Conservation (phyloP, 2,113 vertebrate species). For the Eubucco bourcierii region DNA sequence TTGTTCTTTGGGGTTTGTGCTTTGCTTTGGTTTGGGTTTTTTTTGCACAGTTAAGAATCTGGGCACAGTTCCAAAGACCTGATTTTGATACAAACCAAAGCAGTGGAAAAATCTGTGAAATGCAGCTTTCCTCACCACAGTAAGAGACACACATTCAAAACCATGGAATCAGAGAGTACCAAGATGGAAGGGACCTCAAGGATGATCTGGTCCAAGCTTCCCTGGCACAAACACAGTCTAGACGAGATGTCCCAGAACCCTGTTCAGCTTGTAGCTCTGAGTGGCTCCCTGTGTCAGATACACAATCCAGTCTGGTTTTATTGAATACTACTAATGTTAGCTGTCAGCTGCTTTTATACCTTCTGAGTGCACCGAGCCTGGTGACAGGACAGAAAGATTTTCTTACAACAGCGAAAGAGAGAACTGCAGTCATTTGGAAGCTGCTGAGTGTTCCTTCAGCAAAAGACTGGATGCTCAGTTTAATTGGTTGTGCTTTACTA, state of each 20-base stretch:
- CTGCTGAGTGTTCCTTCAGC: slow-evolving; percentile 63
- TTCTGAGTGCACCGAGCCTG: slow-evolving; percentile 25
- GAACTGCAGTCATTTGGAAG: slow-evolving; percentile 61
- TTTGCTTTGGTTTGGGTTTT: not conserved
- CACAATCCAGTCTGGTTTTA: not conserved
- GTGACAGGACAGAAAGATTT: slow-evolving; percentile 69
- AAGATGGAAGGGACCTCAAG: not conserved
- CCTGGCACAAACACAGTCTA: not conserved
- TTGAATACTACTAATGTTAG: slow-evolving; percentile 4
- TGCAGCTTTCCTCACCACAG: not conserved
- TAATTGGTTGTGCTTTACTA: slow-evolving; percentile 76
- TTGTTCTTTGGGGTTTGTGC: too few species aligned
- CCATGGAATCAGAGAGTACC: not conserved
- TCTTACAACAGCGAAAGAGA: slow-evolving; percentile 39
- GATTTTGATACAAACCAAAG: not conserved
- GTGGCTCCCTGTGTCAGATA: not conserved
- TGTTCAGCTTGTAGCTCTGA: not conserved
- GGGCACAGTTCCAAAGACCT: not conserved
- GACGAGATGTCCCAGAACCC: not conserved
- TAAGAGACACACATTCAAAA: not conserved
- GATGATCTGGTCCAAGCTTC: not conserved
- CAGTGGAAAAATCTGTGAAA: not conserved
- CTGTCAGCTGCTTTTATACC: slow-evolving; percentile 26
- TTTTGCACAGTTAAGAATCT: not conserved
- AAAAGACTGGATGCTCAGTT: slow-evolving; percentile 67